These are phyloP conservation scores for Apotomis betuletana DNA, from an alignment of 2,888 invertebrate species.

Conservation along the genomic window DNA sequence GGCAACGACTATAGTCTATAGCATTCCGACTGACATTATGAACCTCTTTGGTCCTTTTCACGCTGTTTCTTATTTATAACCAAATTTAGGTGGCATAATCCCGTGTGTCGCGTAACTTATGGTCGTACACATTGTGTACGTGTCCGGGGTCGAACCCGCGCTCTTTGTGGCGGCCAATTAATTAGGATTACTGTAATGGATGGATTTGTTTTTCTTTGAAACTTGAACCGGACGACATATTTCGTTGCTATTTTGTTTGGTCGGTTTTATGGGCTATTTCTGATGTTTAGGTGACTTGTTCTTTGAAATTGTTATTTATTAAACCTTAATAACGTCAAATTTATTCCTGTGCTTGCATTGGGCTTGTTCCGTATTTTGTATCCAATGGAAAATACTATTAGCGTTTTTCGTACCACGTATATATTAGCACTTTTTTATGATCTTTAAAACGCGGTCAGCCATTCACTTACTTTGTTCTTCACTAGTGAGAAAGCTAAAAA, in stretches of 20 bases:
- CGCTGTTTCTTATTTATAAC: slow-evolving; percentile 43
- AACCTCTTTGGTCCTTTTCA: slow-evolving; percentile 6
- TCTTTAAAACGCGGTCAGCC: neutral
- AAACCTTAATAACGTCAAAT: neutral
- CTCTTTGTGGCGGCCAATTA: slow-evolving; percentile 38
- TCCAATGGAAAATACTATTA: too few relatives aligned
- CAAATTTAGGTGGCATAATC: slow-evolving; percentile 42
- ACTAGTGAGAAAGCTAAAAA: neutral
- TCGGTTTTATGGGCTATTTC: slow-evolving; percentile 14
- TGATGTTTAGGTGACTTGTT: neutral
- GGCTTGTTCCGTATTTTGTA: neutral
- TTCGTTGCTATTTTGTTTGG: slow-evolving; percentile 11
- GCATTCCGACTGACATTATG: slow-evolving; percentile 33
- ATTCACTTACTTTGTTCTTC: neutral
- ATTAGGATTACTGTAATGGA: slow-evolving; percentile 43
- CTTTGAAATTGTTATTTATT: slow-evolving; percentile 8
- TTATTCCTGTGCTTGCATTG: neutral
- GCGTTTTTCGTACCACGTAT: neutral
- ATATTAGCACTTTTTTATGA: neutral
- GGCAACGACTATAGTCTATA: slow-evolving; percentile 32
- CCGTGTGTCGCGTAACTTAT: slow-evolving; percentile 25
- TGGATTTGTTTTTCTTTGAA: slow-evolving; percentile 36
- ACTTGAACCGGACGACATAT: slow-evolving; percentile 25
- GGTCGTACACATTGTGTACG: neutral
- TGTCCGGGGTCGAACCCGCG: neutral